phyloP scores from a whole-genome alignment of 2,797 vertebrate genomes.

The Coranthus polyacanthus region DNA sequence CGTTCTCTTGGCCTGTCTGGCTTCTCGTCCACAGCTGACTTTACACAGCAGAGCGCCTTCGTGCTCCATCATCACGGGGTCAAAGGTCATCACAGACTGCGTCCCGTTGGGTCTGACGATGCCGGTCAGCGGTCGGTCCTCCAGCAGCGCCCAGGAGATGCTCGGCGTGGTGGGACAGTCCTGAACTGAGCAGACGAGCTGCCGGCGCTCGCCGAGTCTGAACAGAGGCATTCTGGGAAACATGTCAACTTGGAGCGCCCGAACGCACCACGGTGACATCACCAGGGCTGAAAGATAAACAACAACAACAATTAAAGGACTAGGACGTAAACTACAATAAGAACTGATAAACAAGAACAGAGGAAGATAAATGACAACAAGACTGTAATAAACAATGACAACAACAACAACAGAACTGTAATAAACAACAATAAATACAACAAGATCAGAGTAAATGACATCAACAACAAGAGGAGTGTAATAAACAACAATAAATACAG shows the following conservation, averaged over 20 bases:
- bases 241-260: conserved; percentile 53
- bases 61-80: conserved; percentile 58
- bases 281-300: conserved; percentile 48
- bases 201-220: conserved; percentile 49
- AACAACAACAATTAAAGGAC: neutral
- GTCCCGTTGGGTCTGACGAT: rapidly evolving
- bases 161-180: conserved; percentile 51
- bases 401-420: no score
- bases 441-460: no score
- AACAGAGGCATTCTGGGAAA: conserved; percentile 56
- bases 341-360: neutral
- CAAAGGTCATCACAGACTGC: conserved; percentile 61
- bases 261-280: conserved; percentile 53
- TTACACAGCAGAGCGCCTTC: conserved; percentile 70
- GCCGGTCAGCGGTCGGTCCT: conserved; percentile 70
- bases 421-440: no score
- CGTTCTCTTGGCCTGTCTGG: neutral
- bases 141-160: conserved; percentile 63
- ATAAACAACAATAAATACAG: no score
- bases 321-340: neutral
- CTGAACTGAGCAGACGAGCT: conserved; percentile 61
- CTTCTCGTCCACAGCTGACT: conserved; percentile 48
- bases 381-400: no score
- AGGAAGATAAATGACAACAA: no score
- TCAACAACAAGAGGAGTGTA: no score